Conservation (phyloP, 2,113 vertebrate species). For the Xiphias gladius region DNA sequence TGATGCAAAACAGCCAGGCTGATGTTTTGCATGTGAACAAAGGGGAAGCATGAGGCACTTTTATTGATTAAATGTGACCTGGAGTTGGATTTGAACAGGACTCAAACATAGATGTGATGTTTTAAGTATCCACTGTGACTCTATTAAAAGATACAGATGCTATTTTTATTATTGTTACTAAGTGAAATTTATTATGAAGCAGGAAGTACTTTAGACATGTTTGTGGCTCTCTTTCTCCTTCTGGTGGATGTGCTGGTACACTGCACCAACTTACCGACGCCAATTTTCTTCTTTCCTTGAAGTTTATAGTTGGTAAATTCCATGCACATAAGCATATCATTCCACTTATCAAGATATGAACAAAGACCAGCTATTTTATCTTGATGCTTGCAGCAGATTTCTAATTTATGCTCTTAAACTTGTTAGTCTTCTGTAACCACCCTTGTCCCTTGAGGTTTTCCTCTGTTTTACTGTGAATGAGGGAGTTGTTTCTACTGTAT, state of each 20-base stretch:
- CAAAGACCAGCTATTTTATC: constrained; percentile 25
- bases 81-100: not conserved
- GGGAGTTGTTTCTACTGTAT: constrained; percentile 59
- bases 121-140: constrained; percentile 21
- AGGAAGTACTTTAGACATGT: not conserved
- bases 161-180: not conserved
- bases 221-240: constrained; percentile 52
- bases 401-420: constrained; percentile 34
- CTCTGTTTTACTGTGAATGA: constrained; percentile 74
- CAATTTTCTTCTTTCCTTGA: constrained; percentile 20
- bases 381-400: constrained; percentile 25
- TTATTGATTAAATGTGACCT: constrained; percentile 52
- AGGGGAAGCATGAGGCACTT: constrained; percentile 31
- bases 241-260: constrained; percentile 67
- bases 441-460: constrained; percentile 36
- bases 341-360: constrained; percentile 16
- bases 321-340: constrained; percentile 29
- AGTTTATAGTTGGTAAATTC: constrained; percentile 4
- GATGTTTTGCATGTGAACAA: constrained; percentile 71
- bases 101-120: not conserved
- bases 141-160: constrained; percentile 12
- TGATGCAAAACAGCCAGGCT: constrained; percentile 64
- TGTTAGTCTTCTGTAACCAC: constrained; percentile 37
- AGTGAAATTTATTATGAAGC: constrained; percentile 1
- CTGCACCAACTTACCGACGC: constrained; percentile 43